These are phyloP conservation scores for Scaptomyza tumidula DNA, from an alignment of 2,888 invertebrate genomes.

Conservation along the genomic window DNA sequence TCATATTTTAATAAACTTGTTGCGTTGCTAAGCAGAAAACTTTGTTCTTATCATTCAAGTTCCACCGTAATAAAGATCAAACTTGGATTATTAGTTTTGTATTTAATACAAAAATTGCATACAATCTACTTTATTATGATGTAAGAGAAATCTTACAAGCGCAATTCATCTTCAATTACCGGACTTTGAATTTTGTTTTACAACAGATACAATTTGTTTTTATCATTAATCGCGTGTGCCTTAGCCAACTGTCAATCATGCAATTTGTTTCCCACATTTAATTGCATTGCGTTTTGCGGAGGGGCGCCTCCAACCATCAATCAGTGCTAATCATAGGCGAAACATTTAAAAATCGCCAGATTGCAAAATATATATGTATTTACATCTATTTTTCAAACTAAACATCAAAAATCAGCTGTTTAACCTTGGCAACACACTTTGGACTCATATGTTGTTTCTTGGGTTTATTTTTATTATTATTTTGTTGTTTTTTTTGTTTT, in stretches of 20 bases:
- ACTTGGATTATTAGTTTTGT: too few relatives aligned
- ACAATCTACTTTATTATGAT: neutral
- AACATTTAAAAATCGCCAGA: conserved; percentile 8
- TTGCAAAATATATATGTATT: neutral
- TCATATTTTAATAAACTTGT: neutral
- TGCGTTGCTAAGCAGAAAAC: conserved; percentile 10
- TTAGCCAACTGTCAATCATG: conserved; percentile 48
- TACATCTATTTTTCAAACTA: neutral
- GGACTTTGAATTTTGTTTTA: conserved; percentile 1
- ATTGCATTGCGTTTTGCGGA: conserved; percentile 8
- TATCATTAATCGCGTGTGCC: conserved; percentile 15
- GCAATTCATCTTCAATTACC: neutral
- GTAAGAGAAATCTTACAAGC: neutral
- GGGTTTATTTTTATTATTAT: neutral
- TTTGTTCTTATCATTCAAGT: conserved; percentile 27
- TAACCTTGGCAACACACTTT: conserved; percentile 42
- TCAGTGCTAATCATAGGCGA: conserved; percentile 31
- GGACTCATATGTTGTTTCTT: conserved; percentile 31
- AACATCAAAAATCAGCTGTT: conserved; percentile 27
- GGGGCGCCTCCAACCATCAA: conserved; percentile 34
- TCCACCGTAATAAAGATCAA: neutral
- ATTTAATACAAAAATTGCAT: too few relatives aligned
- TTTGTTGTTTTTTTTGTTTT: neutral
- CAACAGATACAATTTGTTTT: neutral
- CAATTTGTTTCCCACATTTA: conserved; percentile 5